Conservation (phyloP, 2,888 invertebrate species). For the Steinernema hermaphroditum region DNA sequence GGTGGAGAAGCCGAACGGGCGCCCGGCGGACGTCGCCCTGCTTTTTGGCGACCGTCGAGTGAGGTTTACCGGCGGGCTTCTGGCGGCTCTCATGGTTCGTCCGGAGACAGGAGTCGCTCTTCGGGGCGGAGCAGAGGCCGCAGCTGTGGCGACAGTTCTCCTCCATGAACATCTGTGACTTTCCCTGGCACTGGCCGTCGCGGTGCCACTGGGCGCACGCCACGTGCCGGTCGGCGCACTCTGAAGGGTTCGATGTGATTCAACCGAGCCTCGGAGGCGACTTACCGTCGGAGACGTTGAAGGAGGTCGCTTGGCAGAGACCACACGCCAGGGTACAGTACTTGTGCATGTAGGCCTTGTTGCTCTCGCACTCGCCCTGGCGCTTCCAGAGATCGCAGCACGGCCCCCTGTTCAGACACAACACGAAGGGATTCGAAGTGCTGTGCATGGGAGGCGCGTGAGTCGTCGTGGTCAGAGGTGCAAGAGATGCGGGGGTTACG, state of each 20-base stretch:
- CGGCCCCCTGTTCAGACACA: conserved; percentile 62
- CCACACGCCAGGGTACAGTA: conserved; percentile 56
- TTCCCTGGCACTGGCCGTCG: conserved; percentile 42
- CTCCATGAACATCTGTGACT: conserved; percentile 53
- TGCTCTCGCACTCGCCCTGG: conserved; percentile 53
- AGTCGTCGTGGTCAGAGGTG: conserved; percentile 38
- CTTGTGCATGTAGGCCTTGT: conserved; percentile 60
- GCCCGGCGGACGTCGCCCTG: not conserved
- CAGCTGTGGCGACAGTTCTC: conserved; percentile 63
- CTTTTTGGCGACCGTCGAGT: not conserved
- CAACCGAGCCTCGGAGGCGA: not conserved
- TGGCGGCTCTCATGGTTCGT: not conserved
- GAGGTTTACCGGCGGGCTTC: not conserved
- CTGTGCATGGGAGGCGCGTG: not conserved
- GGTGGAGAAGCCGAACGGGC: not conserved
- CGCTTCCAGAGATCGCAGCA: conserved; percentile 62
- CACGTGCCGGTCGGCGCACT: conserved; percentile 61
- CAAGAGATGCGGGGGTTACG: conserved; percentile 7
- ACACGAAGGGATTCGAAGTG: conserved; percentile 49
- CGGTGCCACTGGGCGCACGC: conserved; percentile 51
- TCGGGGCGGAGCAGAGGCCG: conserved; percentile 46
- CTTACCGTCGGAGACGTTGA: conserved; percentile 55
- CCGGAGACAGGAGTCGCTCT: not conserved
- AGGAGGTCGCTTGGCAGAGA: conserved; percentile 56
- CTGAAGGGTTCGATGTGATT: conserved; percentile 38